phyloP scores from a whole-genome alignment of 2,888 invertebrate species.

The Drosophila mimica region DNA sequence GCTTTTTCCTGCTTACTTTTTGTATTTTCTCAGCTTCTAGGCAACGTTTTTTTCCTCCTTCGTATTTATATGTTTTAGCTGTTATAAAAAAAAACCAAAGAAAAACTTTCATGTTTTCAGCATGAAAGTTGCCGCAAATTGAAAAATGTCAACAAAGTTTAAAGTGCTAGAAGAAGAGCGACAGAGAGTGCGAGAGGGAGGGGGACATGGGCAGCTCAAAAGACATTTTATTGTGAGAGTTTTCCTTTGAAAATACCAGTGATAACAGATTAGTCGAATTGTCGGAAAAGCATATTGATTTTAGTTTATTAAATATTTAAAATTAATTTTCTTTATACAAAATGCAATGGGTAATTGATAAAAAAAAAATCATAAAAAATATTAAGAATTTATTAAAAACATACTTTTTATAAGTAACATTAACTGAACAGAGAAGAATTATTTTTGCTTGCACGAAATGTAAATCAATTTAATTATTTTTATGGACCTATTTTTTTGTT shows the following conservation, averaged over 20 bases:
- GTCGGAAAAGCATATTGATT: background rate
- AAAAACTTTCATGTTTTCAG: conserved; percentile 57
- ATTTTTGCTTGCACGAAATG: background rate
- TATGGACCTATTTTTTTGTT: background rate
- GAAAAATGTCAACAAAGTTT: conserved; percentile 62
- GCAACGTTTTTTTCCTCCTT: conserved; percentile 29
- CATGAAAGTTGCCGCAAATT: conserved; percentile 47
- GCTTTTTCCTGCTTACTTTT: conserved; percentile 30
- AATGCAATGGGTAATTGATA: no score
- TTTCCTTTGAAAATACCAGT: conserved; percentile 1
- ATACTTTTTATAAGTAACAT: no score
- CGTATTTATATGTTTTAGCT: conserved; percentile 11
- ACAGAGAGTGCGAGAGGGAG: background rate
- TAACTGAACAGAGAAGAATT: background rate
- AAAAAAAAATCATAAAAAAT: no score
- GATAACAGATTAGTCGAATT: conserved; percentile 9
- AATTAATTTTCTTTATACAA: no score
- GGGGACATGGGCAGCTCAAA: no score
- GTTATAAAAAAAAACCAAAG: conserved; percentile 26
- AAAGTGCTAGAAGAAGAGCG: conserved; percentile 24
- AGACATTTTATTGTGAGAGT: background rate
- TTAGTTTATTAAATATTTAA: background rate
- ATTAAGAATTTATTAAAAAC: no score
- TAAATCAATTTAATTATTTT: background rate
- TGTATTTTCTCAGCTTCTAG: conserved; percentile 38